A percentile compares a stretch with the other conserved stretches of the same genome.
These are phyloP conservation scores for Phyllotis vaccarum DNA, from an alignment of 2,797 vertebrate species.

Conservation along the genomic window DNA sequence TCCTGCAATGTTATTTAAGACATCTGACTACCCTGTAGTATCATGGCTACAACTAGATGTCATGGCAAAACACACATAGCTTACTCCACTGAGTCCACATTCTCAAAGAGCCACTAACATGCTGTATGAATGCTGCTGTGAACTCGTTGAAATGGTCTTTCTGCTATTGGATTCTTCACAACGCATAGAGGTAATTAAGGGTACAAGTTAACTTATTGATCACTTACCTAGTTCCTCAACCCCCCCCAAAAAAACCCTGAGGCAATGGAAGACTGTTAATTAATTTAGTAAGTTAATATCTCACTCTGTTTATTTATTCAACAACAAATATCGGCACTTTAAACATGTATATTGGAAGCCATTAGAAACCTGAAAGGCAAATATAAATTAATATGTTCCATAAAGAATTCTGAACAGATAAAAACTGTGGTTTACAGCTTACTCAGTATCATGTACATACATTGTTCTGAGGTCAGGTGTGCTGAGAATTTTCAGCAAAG, in stretches of 20 bases:
- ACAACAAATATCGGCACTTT: not conserved
- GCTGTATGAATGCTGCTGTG: not conserved
- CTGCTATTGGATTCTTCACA: not conserved
- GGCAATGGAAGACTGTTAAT: not conserved
- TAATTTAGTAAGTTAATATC: too few species aligned
- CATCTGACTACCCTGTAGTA: not conserved
- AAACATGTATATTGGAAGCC: not conserved
- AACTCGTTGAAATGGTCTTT: not conserved
- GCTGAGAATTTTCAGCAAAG: not conserved
- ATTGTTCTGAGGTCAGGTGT: not conserved
- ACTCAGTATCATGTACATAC: not conserved
- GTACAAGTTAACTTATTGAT: not conserved
- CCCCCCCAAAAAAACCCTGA: not conserved
- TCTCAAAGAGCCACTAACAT: not conserved
- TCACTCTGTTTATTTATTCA: not conserved
- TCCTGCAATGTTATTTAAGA: not conserved
- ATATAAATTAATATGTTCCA: not conserved
- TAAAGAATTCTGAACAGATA: not conserved
- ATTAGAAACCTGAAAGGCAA: not conserved
- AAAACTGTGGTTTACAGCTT: not conserved
- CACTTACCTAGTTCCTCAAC: not conserved
- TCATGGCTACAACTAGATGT: not conserved
- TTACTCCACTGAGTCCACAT: not conserved
- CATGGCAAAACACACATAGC: not conserved
- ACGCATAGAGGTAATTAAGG: rapidly evolving